These are phyloP conservation scores for Kradibia gibbosae DNA, from an alignment of 1,140 invertebrate genomes.

Conservation along the genomic window DNA sequence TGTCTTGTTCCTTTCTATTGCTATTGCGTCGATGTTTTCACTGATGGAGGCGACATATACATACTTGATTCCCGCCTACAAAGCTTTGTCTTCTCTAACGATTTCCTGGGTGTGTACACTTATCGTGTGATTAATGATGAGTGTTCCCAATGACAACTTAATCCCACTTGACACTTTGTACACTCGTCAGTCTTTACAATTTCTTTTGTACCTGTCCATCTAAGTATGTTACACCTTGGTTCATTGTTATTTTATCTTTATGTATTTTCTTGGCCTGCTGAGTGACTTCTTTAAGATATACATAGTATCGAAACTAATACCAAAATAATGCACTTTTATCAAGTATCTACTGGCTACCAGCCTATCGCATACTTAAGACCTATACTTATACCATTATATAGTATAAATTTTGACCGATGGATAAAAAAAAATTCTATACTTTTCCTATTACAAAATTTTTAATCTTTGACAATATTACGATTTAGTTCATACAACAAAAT, in stretches of 20 bases:
- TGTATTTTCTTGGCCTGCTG: conserved; percentile 36
- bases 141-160: conserved; percentile 61
- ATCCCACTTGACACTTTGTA: conserved; percentile 57
- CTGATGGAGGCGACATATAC: conserved; percentile 46
- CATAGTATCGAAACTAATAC: neutral
- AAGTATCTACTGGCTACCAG: neutral
- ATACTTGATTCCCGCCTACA: conserved; percentile 54
- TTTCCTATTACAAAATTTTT: too few species aligned
- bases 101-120: conserved; percentile 62
- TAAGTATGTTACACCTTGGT: neutral
- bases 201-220: conserved; percentile 3
- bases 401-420: neutral
- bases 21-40: neutral
- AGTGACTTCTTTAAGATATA: neutral
- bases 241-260: conserved; percentile 12
- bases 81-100: conserved; percentile 52
- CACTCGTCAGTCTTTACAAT: conserved; percentile 33
- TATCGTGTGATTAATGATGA: conserved; percentile 65
- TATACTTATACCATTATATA: neutral
- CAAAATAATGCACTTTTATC: neutral
- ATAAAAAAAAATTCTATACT: too few species aligned
- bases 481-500: too few species aligned
- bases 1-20: neutral
- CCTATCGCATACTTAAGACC: neutral
- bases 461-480: neutral